A percentile compares a stretch with the other conserved stretches of the same genome.
Conservation (phyloP, 2,888 invertebrate species). For the Tanytarsus gracilentus region DNA sequence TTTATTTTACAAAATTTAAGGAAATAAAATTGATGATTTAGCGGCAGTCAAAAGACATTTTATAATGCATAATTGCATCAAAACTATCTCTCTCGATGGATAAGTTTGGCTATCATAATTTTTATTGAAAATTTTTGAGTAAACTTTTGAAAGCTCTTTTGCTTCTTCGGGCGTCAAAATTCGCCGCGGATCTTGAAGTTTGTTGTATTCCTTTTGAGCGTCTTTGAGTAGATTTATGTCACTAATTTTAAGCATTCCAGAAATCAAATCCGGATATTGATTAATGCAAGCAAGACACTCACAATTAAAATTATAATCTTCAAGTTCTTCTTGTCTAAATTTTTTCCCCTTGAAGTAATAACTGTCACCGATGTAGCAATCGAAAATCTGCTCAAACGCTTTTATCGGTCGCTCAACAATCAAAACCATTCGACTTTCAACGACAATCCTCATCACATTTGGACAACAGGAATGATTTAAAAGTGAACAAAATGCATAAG, state of each 20-base stretch:
- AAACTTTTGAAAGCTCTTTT: not conserved
- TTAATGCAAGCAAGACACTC: constrained; percentile 62
- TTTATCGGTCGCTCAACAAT: constrained; percentile 56
- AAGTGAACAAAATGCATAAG: constrained; percentile 68
- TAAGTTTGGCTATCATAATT: not conserved
- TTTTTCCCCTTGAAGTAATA: constrained; percentile 15
- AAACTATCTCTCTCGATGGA: constrained; percentile 14
- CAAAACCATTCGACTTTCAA: constrained; percentile 44
- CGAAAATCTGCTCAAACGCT: constrained; percentile 63
- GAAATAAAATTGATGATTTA: not conserved
- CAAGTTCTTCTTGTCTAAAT: constrained; percentile 46
- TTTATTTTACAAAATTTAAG: too few relatives aligned
- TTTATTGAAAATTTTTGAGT: not conserved
- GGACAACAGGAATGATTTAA: constrained; percentile 84
- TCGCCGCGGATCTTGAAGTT: not conserved
- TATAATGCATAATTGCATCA: constrained; percentile 8
- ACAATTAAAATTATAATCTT: constrained; percentile 72
- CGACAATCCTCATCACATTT: constrained; percentile 60
- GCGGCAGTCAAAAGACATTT: constrained; percentile 10
- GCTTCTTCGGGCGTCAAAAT: not conserved
- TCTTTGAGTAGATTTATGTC: not conserved
- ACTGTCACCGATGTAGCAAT: constrained; percentile 59
- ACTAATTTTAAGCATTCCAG: not conserved
- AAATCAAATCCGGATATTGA: constrained; percentile 54
- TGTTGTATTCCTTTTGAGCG: not conserved